These are phyloP conservation scores for Nomada ferruginata DNA, from an alignment of 2,888 invertebrate genomes.

Conservation along the genomic window DNA sequence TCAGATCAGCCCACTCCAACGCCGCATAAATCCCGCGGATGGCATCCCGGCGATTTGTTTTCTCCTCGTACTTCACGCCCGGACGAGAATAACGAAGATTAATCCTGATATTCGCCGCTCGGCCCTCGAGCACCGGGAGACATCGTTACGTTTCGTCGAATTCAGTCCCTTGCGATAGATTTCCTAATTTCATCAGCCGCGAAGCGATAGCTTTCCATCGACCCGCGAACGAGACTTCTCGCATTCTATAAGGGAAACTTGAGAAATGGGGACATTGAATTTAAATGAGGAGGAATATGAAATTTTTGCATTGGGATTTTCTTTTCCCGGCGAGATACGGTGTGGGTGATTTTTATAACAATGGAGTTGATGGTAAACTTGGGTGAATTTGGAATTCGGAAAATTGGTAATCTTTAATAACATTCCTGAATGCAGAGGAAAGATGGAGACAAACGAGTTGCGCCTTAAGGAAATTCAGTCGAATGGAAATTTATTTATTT, in stretches of 20 bases:
- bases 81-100: constrained; percentile 68
- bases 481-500: no score
- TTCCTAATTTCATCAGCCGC: constrained; percentile 30
- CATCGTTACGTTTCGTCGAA: constrained; percentile 44
- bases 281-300: background rate
- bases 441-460: no score
- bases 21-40: constrained; percentile 61
- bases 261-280: background rate
- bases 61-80: constrained; percentile 59
- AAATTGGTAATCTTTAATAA: no score
- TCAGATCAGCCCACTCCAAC: constrained; percentile 62
- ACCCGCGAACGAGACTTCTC: background rate
- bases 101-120: constrained; percentile 51
- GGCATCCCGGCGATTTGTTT: constrained; percentile 67
- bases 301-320: background rate
- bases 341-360: background rate
- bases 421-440: no score
- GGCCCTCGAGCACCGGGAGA: background rate
- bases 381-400: no score
- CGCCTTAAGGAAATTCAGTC: no score
- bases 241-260: background rate
- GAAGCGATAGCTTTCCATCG: constrained; percentile 17
- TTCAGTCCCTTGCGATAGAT: constrained; percentile 6
- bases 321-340: background rate
- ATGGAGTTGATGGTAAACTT: background rate